Base-by-base conservation (phyloP, 2,888 invertebrate species). In the Salticus scenicus region DNA sequence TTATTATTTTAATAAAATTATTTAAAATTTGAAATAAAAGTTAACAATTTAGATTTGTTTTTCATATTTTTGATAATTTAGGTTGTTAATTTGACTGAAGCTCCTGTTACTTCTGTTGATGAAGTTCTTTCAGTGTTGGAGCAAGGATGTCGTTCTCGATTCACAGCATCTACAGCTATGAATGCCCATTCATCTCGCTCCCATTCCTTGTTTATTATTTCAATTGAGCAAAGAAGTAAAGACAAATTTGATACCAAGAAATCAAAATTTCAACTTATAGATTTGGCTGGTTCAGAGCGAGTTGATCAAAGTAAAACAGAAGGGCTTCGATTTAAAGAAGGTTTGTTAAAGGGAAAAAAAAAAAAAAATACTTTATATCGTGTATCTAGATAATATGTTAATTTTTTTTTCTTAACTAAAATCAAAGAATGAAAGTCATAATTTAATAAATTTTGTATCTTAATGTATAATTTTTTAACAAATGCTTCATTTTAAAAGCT, bases 281-380 rank as follows among this genome's bases (percentile, higher is more conserved):
- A 79, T 72, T 42, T 79, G 20, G 79, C 79, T 51, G 79, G 79
- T 17, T 79, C 79, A 2, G 79, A 79, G 28, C 79, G 79, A 17
- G 64, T 47, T 30, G 30, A 17, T 66, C 33, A 27, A n/a, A 79
- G 79, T 66, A 42, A 72, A 47, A 79, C 79, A 31, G 31, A 41
- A 24, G 79, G 79, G 17, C 31, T 72, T 10, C 72, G 64, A 27
- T 20, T 79, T 20, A 72, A 66, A n/a, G 79, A 79, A 79, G 79
- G 79, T 72, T 66, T 37, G 37, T 37, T 37, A 37, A n/a, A n/a
- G n/a, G n/a, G n/a, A n/a, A n/a, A n/a, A n/a, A n/a, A n/a, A n/a
- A n/a, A n/a, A n/a, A n/a, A n/a, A n/a, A n/a, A n/a, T n/a, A n/a
- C n/a, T n/a, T n/a, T n/a, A n/a, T n/a, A n/a, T n/a, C n/a, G n/a